Evolutionary conservation across 2,797 vertebrate species (phyloP), one percentile per base, ranked within the genome.

Genomic region (Anguilla anguilla): DNA sequence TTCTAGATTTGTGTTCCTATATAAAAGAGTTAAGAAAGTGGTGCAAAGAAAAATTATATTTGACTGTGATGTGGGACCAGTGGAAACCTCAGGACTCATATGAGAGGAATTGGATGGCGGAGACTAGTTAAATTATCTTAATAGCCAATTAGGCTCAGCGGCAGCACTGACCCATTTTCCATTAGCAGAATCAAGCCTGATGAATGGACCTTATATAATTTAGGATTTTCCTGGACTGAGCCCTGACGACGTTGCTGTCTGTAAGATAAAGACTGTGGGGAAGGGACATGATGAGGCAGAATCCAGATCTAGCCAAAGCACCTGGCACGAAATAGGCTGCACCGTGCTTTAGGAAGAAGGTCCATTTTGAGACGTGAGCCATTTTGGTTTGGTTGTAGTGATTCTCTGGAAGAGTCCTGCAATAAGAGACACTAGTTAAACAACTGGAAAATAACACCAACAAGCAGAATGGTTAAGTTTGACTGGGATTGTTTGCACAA

Each of bases 71-170:
- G 74, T 39, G 51, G 86, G 31, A 57, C 69, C 51, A 39, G n/a
- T n/a, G 28, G 35, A 64, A 87, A 22, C n/a, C 43, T 51, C 39
- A 72, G 59, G 61, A 83, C 39, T 22, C 51, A 28, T 13, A 67
- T 81, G 85, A 57, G 83, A 88, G 64, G 55, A 84, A 46, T n/a
- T 86, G 85, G 81, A 46, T 61, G n/a, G 83, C 53, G n/a, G 55
- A 87, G 86, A 84, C 39, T 13, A 84, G 81, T 55, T 81, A 69
- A 86, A 86, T 83, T 83, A 82, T 77, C 81, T 61, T 83, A 88
- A 86, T 61, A 86, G 85, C 74, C 77, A 81, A 88, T 88, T 88
- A 88, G 77, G 85, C 74, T 82, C 72, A 57, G 46, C 61, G 43
- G 84, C 67, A 61, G 74, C 28, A 39, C 61, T 83, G 51, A 86